Evolutionary conservation across 2,888 invertebrate genomes (phyloP).

Genomic region (Dasypogon diadema): DNA sequence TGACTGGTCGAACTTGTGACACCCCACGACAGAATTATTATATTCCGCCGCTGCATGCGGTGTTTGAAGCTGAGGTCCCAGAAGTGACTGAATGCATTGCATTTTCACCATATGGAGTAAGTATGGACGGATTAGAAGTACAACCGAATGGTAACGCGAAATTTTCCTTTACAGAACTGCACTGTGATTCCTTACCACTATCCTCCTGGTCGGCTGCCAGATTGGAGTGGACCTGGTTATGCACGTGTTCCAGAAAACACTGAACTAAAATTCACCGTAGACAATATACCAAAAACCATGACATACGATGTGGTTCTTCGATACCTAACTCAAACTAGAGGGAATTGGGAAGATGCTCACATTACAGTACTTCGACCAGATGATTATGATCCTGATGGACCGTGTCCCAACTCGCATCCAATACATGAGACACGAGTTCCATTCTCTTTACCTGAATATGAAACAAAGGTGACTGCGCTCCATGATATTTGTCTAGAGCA

Average conservation of each 20-base stretch:
- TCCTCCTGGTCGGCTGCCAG: slow-evolving; percentile 79
- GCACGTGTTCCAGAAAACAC: slow-evolving; percentile 89
- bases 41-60: slow-evolving; percentile 86
- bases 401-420: slow-evolving; percentile 82
- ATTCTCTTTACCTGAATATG: slow-evolving; percentile 74
- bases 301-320: slow-evolving; percentile 91
- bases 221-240: slow-evolving; percentile 96
- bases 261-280: slow-evolving; percentile 84
- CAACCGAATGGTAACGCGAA: no score
- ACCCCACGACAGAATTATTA: slow-evolving; percentile 91
- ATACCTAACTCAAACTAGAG: slow-evolving; percentile 85
- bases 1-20: slow-evolving; percentile 88
- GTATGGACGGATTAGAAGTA: slow-evolving; percentile 11
- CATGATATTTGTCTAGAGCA: slow-evolving; percentile 91
- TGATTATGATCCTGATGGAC: slow-evolving; percentile 81
- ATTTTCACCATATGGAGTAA: slow-evolving; percentile 62
- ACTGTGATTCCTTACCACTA: slow-evolving; percentile 86
- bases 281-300: slow-evolving; percentile 85
- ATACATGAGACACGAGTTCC: slow-evolving; percentile 82
- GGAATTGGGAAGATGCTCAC: slow-evolving; percentile 87
- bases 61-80: slow-evolving; percentile 89
- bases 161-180: slow-evolving; percentile 74
- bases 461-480: slow-evolving; percentile 78
- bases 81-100: slow-evolving; percentile 63
- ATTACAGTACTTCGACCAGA: slow-evolving; percentile 84